A percentile compares a stretch with the other conserved stretches of the same genome.
These are phyloP conservation scores for Mythimna vitellina DNA, from an alignment of 2,888 invertebrate genomes.

Conservation along the genomic window DNA sequence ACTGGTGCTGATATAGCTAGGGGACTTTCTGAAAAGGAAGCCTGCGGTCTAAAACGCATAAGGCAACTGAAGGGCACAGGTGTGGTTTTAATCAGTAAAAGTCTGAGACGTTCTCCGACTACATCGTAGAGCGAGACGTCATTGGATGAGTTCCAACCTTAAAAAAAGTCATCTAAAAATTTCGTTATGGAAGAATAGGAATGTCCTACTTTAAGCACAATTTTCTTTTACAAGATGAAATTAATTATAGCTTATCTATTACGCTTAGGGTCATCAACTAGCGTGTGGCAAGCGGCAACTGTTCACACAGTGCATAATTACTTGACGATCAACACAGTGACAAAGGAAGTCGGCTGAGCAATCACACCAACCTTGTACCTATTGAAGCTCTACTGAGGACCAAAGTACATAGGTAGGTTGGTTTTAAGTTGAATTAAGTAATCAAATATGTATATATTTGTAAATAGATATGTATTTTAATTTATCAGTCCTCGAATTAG, in stretches of 20 bases:
- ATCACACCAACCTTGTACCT: constrained; percentile 54
- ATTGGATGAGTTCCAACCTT: too few species aligned
- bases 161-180: neutral
- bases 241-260: constrained; percentile 40
- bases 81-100: too few species aligned
- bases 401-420: neutral
- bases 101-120: too few species aligned
- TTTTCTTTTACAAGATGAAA: constrained; percentile 28
- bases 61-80: too few species aligned
- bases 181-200: neutral
- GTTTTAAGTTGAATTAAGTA: constrained; percentile 4
- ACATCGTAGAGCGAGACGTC: too few species aligned
- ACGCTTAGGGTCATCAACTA: constrained; percentile 63
- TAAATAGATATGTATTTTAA: too few species aligned
- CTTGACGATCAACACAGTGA: constrained; percentile 50
- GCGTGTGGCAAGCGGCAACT: constrained; percentile 52
- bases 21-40: too few species aligned
- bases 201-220: constrained; percentile 26
- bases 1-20: too few species aligned
- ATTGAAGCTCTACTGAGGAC: constrained; percentile 33
- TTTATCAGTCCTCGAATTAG: too few species aligned
- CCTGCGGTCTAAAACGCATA: too few species aligned
- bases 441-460: neutral
- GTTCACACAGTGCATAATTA: constrained; percentile 53
- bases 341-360: constrained; percentile 56